Base-by-base conservation (phyloP, 2,888 invertebrate species). In the Melanchra persicariae region DNA sequence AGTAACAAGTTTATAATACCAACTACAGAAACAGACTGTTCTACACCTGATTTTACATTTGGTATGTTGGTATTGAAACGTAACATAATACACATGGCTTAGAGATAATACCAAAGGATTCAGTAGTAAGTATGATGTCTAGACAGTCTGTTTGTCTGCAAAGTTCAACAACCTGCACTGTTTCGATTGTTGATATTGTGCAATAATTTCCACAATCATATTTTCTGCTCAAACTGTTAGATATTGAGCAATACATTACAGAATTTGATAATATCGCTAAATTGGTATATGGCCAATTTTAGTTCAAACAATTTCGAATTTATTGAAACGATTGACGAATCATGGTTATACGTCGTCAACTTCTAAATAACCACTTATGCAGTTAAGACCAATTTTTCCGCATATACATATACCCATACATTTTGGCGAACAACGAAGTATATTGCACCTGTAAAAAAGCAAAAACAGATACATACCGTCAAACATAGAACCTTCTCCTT, bases 161-260 rank as follows among this genome's bases (percentile, higher is more conserved):
- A 30, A 55, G 59, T 49, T 54, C 77, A 77, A 43, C 43, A 40
- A 77, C 59, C 54, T 22, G 40, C 0, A 30, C n/a, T 47, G 37
- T 47, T 45, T 34, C 47, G 30, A 17, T 47, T 8, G 3, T 17
- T 0, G 19, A 45, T 8, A 22, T 52, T 60, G n/a, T 45, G 17
- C 12, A 24, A 34, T 58, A 8, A 49, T 24, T 43, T 24, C 17
- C 24, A 7, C 1, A n/a, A 15, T 59, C 24, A 34, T 47, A 22
- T 58, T 17, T 12, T 10, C 17, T 22, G n/a, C 34, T 62, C 12
- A 10, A 37, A 49, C 7, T 9, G 34, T 30, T 9, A 47, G n/a
- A 30, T 55, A 12, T 22, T 37, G 7, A 22, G 6, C 22, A 55
- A 22, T 22, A 8, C 15, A 37, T 12, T 37, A 15, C n/a, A 55